Evolutionary conservation across 2,113 vertebrate species (phyloP).

Genomic region (Riparia riparia): DNA sequence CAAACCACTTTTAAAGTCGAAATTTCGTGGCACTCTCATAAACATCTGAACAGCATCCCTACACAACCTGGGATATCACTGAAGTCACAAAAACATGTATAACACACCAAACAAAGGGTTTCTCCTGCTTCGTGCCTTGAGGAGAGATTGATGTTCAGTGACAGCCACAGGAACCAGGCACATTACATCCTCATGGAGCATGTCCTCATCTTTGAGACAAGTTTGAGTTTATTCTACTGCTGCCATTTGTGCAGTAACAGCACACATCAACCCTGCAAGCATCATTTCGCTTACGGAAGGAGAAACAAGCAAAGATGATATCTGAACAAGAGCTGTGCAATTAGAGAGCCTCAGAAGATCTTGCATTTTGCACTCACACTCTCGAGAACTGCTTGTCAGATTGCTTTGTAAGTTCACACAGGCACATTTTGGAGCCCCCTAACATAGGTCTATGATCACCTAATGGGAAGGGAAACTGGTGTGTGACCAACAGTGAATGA

Average conservation of each 20-base stretch:
- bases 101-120: not conserved
- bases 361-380: not conserved
- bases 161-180: not conserved
- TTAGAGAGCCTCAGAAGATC: not conserved
- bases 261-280: not conserved
- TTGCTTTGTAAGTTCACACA: not conserved
- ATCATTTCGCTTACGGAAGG: not conserved
- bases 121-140: not conserved
- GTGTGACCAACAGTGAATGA: not conserved
- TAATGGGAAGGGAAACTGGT: not conserved
- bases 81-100: not conserved
- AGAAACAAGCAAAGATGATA: not conserved
- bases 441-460: not conserved
- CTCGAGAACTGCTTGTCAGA: accelerated
- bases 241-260: not conserved
- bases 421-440: not conserved
- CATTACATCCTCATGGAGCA: accelerated
- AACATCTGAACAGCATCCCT: not conserved
- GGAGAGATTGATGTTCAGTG: not conserved
- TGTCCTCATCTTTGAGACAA: not conserved
- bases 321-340: not conserved
- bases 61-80: accelerated
- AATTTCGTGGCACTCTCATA: not conserved
- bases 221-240: not conserved
- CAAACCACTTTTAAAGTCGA: not conserved